Conservation (phyloP, 2,888 invertebrate genomes). For the Eilema griseolum region DNA sequence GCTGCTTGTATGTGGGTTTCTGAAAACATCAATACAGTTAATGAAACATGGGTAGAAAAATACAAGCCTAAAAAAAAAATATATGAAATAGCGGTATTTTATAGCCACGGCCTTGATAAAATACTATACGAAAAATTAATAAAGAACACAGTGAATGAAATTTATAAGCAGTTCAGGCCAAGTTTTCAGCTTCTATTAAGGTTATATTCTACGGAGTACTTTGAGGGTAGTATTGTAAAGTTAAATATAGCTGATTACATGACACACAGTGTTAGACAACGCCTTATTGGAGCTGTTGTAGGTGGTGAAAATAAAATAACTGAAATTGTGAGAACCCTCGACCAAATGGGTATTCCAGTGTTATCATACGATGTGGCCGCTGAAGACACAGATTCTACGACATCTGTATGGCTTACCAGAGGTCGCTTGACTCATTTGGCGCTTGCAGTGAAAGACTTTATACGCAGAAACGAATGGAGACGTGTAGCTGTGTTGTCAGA, state of each 20-base stretch:
- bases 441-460: slow-evolving; percentile 15
- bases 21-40: not conserved
- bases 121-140: not conserved
- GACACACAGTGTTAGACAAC: slow-evolving; percentile 1
- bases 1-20: slow-evolving; percentile 19
- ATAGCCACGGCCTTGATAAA: not conserved
- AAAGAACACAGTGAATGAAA: rapidly evolving
- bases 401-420: slow-evolving; percentile 17
- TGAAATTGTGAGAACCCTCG: slow-evolving; percentile 3
- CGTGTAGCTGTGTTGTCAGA: slow-evolving; percentile 25
- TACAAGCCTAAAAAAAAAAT: not conserved
- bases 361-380: slow-evolving; percentile 11
- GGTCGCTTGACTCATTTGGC: slow-evolving; percentile 12
- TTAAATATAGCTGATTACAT: not conserved
- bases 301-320: slow-evolving; percentile 9
- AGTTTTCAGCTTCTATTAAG: not conserved
- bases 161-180: not conserved
- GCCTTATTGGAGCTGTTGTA: slow-evolving; percentile 22
- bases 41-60: slow-evolving; percentile 4
- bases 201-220: not conserved
- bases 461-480: slow-evolving; percentile 10
- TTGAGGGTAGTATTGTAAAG: slow-evolving; percentile 3
- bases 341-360: slow-evolving; percentile 13
- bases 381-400: not conserved
- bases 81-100: slow-evolving; percentile 14